Evolutionary conservation across 2,888 invertebrate genomes (phyloP).

Genomic region (Tipula lateralis): DNA sequence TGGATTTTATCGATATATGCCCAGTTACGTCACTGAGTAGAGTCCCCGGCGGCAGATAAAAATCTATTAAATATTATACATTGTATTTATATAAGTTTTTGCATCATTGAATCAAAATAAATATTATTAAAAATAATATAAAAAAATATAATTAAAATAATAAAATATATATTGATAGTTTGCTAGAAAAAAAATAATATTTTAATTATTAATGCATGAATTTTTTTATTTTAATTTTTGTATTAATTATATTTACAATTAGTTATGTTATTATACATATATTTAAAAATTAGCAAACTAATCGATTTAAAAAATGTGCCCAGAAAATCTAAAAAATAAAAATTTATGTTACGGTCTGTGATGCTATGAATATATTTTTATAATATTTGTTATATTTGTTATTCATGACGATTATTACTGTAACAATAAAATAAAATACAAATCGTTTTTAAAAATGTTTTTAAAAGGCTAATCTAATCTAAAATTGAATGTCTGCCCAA

Average conservation of each 20-base stretch:
- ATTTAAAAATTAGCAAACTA: background rate
- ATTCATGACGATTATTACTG: conserved; percentile 33
- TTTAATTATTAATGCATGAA: background rate
- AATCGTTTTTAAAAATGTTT: conserved; percentile 4
- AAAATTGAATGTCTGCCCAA: background rate
- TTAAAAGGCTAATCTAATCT: background rate
- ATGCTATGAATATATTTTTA: conserved; percentile 42
- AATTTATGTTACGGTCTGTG: conserved; percentile 38
- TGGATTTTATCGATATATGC: background rate
- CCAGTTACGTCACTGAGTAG: background rate
- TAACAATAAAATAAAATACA: conserved; percentile 5
- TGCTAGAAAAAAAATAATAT: background rate
- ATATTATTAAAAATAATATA: background rate
- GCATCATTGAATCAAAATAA: background rate
- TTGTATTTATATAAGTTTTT: background rate
- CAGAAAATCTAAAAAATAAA: conserved; percentile 12
- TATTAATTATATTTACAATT: background rate
- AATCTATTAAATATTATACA: background rate
- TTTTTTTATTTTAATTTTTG: background rate
- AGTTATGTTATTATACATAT: background rate
- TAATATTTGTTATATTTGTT: conserved; percentile 39
- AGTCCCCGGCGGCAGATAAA: background rate
- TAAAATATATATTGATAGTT: conserved; percentile 14
- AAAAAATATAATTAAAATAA: background rate
- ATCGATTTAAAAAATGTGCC: conserved; percentile 14